Conservation (phyloP, 2,888 invertebrate genomes). For the Pachycephus smyrnensis region DNA sequence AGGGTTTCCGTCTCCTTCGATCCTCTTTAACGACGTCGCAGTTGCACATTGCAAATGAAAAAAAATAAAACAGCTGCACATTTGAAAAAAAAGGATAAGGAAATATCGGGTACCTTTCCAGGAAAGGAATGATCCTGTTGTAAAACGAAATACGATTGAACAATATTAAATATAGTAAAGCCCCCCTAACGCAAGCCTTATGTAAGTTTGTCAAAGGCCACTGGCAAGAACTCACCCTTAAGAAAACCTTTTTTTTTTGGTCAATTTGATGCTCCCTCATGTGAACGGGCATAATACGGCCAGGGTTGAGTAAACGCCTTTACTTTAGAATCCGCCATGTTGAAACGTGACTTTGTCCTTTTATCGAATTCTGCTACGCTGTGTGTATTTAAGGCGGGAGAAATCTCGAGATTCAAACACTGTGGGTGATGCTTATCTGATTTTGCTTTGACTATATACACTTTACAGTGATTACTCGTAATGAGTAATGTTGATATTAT, state of each 20-base stretch:
- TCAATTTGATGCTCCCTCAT: neutral
- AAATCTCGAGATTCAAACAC: neutral
- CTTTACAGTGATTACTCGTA: too few relatives aligned
- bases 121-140: neutral
- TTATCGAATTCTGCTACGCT: neutral
- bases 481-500: neutral
- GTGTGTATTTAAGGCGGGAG: neutral
- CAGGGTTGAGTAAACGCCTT: neutral
- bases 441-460: neutral
- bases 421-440: neutral
- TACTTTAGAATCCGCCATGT: neutral
- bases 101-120: neutral
- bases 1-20: too few relatives aligned
- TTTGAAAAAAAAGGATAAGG: neutral
- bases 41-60: too few relatives aligned
- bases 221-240: neutral
- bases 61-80: too few relatives aligned
- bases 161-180: neutral
- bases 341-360: neutral
- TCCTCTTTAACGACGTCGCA: too few relatives aligned
- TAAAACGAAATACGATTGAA: neutral
- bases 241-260: neutral
- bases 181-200: neutral
- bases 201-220: neutral
- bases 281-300: neutral